phyloP scores from a whole-genome alignment of 2,797 vertebrate genomes.

The Chaenodraco wilsoni region DNA sequence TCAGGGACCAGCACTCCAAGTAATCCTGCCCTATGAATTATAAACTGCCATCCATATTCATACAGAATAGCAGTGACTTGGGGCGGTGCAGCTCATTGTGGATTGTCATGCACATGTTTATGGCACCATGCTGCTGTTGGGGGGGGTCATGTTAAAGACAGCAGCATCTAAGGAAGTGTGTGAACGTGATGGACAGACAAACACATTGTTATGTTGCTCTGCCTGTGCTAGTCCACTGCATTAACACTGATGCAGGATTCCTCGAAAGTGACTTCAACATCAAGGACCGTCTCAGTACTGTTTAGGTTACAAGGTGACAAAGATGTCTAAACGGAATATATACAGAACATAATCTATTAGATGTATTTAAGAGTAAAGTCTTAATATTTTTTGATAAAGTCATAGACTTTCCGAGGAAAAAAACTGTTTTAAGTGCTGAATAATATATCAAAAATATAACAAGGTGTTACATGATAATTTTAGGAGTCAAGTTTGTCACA shows the following conservation, averaged over 20 bases:
- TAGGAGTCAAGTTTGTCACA: not conserved
- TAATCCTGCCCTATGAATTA: conserved; percentile 83
- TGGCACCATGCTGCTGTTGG: conserved; percentile 16
- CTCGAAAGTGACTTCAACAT: not conserved
- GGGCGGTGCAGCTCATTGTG: conserved; percentile 27
- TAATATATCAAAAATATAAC: too few relatives aligned
- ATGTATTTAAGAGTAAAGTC: too few relatives aligned
- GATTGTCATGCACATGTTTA: conserved; percentile 73
- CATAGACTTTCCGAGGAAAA: not conserved
- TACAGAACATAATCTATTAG: too few relatives aligned
- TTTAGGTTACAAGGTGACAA: not conserved
- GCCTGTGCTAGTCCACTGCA: not conserved
- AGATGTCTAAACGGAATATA: too few relatives aligned
- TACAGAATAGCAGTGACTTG: conserved; percentile 67
- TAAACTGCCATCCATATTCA: conserved; percentile 79
- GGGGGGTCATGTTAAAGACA: not conserved
- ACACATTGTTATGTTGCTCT: conserved; percentile 1
- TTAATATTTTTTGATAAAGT: not conserved
- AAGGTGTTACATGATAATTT: too few relatives aligned
- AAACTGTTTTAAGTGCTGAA: too few relatives aligned
- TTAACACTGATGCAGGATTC: not conserved
- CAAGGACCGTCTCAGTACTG: not conserved
- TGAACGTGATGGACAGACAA: conserved; percentile 8
- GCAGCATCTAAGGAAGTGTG: not conserved
- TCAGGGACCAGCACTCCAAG: conserved; percentile 79